Evolutionary conservation across 2,797 vertebrate genomes (phyloP).

Genomic region (Antrozous pallidus): DNA sequence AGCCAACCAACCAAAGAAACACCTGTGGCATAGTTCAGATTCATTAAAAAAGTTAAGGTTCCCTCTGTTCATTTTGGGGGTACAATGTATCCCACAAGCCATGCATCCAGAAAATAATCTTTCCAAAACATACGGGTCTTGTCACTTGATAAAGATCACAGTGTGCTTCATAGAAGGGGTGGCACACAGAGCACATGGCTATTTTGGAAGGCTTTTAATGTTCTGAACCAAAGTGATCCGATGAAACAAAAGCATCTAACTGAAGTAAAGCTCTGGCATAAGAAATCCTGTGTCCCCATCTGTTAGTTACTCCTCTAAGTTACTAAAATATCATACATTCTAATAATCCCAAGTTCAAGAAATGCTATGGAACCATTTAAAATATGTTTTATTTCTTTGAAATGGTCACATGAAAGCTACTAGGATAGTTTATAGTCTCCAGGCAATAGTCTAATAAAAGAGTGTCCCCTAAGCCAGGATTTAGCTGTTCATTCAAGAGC

Average conservation of each 20-base stretch:
- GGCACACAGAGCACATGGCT: neutral
- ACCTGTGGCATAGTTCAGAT: neutral
- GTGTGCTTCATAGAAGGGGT: neutral
- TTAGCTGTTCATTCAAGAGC: neutral
- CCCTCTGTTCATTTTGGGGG: neutral
- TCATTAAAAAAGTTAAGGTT: neutral
- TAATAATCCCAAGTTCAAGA: neutral
- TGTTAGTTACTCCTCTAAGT: neutral
- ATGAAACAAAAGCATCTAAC: neutral
- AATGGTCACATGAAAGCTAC: neutral
- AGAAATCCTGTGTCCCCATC: neutral
- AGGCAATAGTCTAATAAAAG: neutral
- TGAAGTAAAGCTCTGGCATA: neutral
- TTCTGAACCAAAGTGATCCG: neutral
- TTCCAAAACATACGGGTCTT: neutral
- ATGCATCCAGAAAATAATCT: neutral
- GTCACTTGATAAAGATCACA: neutral
- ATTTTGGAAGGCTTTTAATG: neutral
- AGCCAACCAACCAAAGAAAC: neutral
- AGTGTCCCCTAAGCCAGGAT: neutral
- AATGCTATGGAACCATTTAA: neutral
- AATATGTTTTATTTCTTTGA: neutral
- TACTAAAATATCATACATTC: neutral
- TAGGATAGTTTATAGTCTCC: neutral
- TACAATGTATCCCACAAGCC: neutral